Evolutionary conservation across 2,888 invertebrate species (phyloP), one percentile per base, ranked within the genome.

Genomic region (Pristionchus fissidentatus): DNA sequence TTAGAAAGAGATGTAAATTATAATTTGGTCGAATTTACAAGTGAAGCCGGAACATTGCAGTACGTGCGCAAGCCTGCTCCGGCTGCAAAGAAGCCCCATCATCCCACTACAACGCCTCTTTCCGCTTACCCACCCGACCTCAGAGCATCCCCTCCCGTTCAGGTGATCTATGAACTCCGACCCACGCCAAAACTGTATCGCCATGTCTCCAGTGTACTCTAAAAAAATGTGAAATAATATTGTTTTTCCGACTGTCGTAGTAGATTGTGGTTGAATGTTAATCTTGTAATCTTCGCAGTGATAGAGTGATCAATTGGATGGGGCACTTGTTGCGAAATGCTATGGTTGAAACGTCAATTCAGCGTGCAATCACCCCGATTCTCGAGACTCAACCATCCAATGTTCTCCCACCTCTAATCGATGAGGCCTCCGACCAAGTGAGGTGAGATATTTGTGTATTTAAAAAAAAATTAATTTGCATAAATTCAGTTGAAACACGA

Each of bases 41-140:
- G 15, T 46, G 7, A 46, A 10, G 15, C 15, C 15, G 7, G 46
- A 46, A 8, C 46, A 55, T 22, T 55, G 4, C 55, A 55, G 55
- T 4, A 15, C n/a, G 22, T 7, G 4, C 55, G 55, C 55, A 7
- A 7, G 55, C n/a, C 10, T 7, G 55, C 55, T 55, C 41, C 0
- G n/a, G 70, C 13, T 22, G 46, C 49, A 5, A 32, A 32, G 5
- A 15, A 29, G 10, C 19, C 49, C 4, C n/a, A 29, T 4, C 35
- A 62, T 15, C 29, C 5, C 19, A 49, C 32, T 7, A 38, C 70
- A 2, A 77, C 75, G 4, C 75, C 75, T 7, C 49, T 77, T n/a
- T 49, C 75, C 32, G 32, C 26, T 1, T 52, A 15, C 49, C 75
- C 75, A 22, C 75, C 75, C 19, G 75, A 77, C 41, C 22, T 77